phyloP scores from a whole-genome alignment of 1,140 invertebrate genomes.

The Phymastichus coffea region DNA sequence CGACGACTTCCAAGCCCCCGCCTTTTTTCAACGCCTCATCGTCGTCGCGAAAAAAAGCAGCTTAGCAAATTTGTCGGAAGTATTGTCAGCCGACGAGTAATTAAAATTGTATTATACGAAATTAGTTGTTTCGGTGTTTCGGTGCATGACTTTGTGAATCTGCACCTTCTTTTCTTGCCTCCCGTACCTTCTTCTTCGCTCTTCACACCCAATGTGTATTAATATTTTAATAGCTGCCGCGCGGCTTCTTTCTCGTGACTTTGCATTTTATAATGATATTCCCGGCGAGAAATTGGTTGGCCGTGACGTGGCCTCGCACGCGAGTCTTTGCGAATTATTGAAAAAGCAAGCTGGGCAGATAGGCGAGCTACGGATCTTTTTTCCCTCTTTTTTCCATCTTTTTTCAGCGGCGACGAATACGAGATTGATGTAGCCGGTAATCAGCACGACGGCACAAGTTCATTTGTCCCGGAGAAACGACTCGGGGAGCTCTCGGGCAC shows the following conservation, averaged over 20 bases:
- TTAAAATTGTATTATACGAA: conserved; percentile 27
- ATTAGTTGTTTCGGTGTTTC: too few species aligned
- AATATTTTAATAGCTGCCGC: conserved; percentile 57
- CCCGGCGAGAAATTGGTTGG: conserved; percentile 51
- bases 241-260: conserved; percentile 51
- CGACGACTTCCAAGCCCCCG: conserved; percentile 25
- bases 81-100: conserved; percentile 9
- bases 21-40: background rate
- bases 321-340: conserved; percentile 19
- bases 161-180: conserved; percentile 47
- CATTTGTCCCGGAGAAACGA: conserved; percentile 39
- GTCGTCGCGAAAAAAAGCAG: background rate
- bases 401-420: conserved; percentile 20
- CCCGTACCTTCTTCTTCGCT: conserved; percentile 33
- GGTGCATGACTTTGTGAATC: too few species aligned
- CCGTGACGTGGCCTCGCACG: conserved; percentile 34
- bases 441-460: conserved; percentile 36
- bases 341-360: too few species aligned
- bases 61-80: conserved; percentile 3
- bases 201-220: conserved; percentile 47
- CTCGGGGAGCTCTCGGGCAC: conserved; percentile 10
- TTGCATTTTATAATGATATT: conserved; percentile 58
- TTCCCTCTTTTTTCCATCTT: background rate
- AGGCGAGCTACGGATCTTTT: too few species aligned
- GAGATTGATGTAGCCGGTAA: conserved; percentile 46